Evolutionary conservation across 2,113 vertebrate species (phyloP), one percentile per base, ranked within the genome.

Genomic region (Apteryx mantelli): DNA sequence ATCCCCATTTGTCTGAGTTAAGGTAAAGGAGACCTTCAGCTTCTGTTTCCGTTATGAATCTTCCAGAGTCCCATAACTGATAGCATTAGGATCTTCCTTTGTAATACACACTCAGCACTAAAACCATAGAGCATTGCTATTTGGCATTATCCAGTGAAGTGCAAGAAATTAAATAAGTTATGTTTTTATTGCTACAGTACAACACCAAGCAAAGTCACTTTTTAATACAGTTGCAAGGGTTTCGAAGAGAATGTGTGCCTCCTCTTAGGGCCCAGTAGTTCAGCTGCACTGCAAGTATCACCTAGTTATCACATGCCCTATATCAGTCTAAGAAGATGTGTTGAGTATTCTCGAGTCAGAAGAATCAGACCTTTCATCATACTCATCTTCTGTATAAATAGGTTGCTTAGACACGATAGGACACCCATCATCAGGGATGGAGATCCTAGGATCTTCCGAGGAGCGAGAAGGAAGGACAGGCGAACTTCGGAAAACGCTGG

Each of bases 321-420:
- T 2, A 22, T 68, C 91, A 46, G 42, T 93, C 98, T 98, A 99
- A 52, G 99, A 98, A 25, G 99, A 99, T 0, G 99, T 99, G 98
- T 98, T 99, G 74, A 99, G 98, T 98, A 99, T 99, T 97, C 99
- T 98, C 11, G 99, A 99, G 97, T 99, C 99, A 28, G 99, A 98
- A 36, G 99, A 99, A 97, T 99, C 99, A 3, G 99, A 99, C 60
- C 99, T 98, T 75, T 99, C 99, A 7, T 99, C 99, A 44, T 99
- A 99, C 75, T 99, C 99, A 25, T 99, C 99, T 53, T 99, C 99
- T 2, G 99, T 98, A 97, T 99, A 99, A 69, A 99, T 98, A 7
- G 99, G 96, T 40, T 99, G 98, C 97, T 99, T 99, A 76, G 99
- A 97, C 69, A 99, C 99, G 86, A 99, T 97, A 2, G 99, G 95